Percentiles rank a stretch among this genome's conserved stretches.
Evolutionary conservation across 2,113 vertebrate species (phyloP).

Genomic region (Corynorhinus townsendii): DNA sequence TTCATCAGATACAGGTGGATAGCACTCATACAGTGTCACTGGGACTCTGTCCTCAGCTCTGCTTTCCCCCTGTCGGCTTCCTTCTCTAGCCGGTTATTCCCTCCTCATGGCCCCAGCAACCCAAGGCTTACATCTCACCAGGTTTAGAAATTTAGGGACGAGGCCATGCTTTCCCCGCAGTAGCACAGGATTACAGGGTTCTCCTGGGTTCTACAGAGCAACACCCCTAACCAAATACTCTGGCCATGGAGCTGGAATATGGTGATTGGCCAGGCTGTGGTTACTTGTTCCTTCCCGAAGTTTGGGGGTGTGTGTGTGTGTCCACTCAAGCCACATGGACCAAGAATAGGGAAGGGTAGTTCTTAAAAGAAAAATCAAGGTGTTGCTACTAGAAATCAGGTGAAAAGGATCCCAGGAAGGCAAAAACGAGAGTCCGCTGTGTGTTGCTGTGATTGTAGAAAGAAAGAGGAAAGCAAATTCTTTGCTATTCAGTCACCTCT

Average conservation of each 20-base stretch:
- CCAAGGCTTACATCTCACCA: neutral
- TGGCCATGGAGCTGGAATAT: neutral
- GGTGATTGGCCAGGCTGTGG: neutral
- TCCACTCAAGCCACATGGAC: neutral
- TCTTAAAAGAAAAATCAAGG: neutral
- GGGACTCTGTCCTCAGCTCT: neutral
- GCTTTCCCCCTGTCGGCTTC: neutral
- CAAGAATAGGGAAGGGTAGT: neutral
- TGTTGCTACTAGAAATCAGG: neutral
- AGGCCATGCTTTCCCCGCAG: neutral
- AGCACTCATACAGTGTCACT: fast-evolving
- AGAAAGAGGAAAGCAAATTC: neutral
- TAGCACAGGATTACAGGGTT: neutral
- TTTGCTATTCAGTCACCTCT: neutral
- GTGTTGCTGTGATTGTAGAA: neutral
- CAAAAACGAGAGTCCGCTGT: neutral
- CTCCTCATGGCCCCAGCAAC: fast-evolving
- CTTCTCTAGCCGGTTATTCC: neutral
- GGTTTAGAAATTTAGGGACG: neutral
- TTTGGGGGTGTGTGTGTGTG: neutral
- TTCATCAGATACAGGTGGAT: neutral
- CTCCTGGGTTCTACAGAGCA: neutral
- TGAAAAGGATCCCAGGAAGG: neutral
- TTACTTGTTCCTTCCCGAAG: neutral
- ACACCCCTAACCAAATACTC: neutral